Evolutionary conservation across 2,888 invertebrate species (phyloP).

Genomic region (Drosophila basisetae): DNA sequence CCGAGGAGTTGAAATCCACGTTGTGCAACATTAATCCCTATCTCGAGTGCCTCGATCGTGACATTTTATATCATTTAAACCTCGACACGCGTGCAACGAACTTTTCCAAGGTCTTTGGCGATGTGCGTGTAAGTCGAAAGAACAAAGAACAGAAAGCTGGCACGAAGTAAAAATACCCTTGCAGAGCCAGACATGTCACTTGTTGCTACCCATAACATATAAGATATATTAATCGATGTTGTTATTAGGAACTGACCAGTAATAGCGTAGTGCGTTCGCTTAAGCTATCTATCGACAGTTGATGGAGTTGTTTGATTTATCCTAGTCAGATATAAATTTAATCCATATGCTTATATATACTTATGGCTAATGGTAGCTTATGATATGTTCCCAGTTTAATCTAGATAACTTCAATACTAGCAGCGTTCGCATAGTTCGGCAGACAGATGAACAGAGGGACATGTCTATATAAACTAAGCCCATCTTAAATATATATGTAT

Average conservation of each 20-base stretch:
- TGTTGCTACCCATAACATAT: not conserved
- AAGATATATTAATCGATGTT: not conserved
- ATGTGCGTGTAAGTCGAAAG: constrained; percentile 91
- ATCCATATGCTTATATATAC: not conserved
- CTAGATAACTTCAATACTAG: not conserved
- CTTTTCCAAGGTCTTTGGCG: constrained; percentile 95
- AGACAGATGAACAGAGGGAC: not conserved
- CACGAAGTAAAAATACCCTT: not conserved
- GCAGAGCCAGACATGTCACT: not conserved
- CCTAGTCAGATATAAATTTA: not conserved
- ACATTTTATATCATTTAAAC: constrained; percentile 96
- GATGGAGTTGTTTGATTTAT: not conserved
- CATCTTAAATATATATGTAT: not conserved
- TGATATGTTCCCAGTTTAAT: not conserved
- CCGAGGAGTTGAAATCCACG: not conserved
- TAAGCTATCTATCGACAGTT: not conserved
- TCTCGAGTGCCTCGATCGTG: constrained; percentile 94
- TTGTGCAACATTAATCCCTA: constrained; percentile 87
- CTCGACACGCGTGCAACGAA: constrained; percentile 92
- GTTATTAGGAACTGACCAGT: not conserved
- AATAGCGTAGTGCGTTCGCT: not conserved
- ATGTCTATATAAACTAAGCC: not conserved
- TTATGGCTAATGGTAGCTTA: not conserved
- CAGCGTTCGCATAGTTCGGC: not conserved
- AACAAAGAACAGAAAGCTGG: not conserved